Percentiles rank a stretch among this genome's conserved stretches.
phyloP scores from a whole-genome alignment of 2,113 vertebrate species.

The Acrocephalus arundinaceus region DNA sequence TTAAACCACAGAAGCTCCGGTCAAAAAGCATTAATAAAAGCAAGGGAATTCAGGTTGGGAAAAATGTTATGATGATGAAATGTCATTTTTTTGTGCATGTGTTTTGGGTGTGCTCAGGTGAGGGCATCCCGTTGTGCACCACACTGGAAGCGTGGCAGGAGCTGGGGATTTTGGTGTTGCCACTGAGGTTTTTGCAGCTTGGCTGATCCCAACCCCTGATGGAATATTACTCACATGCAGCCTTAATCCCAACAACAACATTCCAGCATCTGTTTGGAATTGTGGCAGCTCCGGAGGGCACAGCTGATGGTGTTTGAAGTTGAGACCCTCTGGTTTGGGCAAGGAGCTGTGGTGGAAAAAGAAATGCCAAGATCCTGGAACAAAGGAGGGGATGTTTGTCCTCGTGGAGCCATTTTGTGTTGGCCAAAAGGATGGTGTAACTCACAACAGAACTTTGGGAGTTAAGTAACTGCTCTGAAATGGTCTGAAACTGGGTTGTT shows the following conservation, averaged over 20 bases:
- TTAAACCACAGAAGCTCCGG: slow-evolving; percentile 64
- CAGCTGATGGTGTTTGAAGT: slow-evolving; percentile 35
- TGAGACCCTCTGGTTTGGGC: not conserved
- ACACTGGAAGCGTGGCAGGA: not conserved
- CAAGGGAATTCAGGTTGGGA: slow-evolving; percentile 24
- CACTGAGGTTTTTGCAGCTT: not conserved
- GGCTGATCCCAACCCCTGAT: not conserved
- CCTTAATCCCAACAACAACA: not conserved
- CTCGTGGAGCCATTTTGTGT: not conserved
- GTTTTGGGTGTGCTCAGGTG: not conserved
- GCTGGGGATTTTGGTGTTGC: not conserved
- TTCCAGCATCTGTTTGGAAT: slow-evolving; percentile 53
- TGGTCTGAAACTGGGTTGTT: not conserved
- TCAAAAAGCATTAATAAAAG: slow-evolving; percentile 64
- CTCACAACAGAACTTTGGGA: not conserved
- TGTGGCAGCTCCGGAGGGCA: slow-evolving; percentile 40
- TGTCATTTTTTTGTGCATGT: not conserved
- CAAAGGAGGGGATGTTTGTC: not conserved
- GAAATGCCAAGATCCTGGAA: not conserved
- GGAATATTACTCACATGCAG: not conserved
- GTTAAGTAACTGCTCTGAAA: not conserved
- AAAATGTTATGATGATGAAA: not conserved
- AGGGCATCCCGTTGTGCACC: not conserved
- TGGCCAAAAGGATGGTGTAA: not conserved
- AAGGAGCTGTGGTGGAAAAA: slow-evolving; percentile 26